Percentiles rank a stretch among this genome's conserved stretches.
These are phyloP conservation scores for Augochlorella aurata DNA, from an alignment of 2,888 invertebrate genomes.

Conservation along the genomic window DNA sequence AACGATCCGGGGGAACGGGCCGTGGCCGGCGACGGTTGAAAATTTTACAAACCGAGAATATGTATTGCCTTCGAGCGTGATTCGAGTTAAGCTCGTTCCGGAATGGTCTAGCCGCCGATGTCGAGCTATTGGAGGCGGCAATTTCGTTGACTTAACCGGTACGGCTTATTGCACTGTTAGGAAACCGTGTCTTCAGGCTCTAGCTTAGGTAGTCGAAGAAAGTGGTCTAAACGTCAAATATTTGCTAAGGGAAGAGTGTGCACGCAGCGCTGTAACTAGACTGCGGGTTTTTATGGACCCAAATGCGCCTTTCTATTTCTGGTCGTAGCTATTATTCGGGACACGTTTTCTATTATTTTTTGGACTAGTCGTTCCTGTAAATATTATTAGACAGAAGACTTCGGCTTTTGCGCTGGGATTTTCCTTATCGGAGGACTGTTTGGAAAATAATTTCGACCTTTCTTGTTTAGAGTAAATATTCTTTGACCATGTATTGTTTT, in stretches of 20 bases:
- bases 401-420: too few species aligned
- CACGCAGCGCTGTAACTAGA: neutral
- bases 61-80: constrained; percentile 27
- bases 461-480: too few species aligned
- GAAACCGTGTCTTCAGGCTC: neutral
- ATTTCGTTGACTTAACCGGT: neutral
- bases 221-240: neutral
- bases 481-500: too few species aligned
- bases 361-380: too few species aligned
- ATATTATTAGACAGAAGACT: too few species aligned
- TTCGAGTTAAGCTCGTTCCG: constrained; percentile 24
- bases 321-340: too few species aligned
- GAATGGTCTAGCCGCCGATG: neutral
- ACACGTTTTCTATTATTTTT: too few species aligned
- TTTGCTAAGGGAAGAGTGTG: neutral
- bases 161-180: neutral
- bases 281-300: neutral
- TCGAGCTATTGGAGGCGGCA: neutral
- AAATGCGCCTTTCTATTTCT: neutral
- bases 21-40: constrained; percentile 41
- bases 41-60: constrained; percentile 56
- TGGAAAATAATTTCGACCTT: too few species aligned
- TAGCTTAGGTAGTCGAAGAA: neutral
- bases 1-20: constrained; percentile 62
- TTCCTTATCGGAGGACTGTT: too few species aligned